Base-by-base conservation (phyloP, 1,140 invertebrate genomes). In the Lordiphosa stackelbergi region DNA sequence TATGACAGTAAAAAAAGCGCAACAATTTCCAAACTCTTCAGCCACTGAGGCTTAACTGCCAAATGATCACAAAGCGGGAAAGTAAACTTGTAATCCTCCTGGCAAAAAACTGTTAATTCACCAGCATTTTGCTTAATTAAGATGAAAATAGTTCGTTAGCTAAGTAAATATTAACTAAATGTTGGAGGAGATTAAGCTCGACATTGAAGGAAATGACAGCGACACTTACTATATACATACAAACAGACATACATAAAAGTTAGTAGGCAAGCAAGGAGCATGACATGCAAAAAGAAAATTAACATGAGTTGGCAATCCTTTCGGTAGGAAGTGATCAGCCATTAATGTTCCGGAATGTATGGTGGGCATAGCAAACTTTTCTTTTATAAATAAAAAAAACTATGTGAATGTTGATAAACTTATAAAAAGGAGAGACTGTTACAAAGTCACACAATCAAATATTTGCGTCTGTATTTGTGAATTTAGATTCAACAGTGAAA, bases 131-230 rank as follows among this genome's bases (percentile, higher is more conserved):
- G 53, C 42, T 54, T 69, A 57, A 73, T 73, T 73, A 63, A 69
- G 53, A 41, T 60, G 46, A 52, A 65, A 58, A 52, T 65, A 66
- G 69, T 73, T 73, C 53, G 64, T 73, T 73, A 73, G 53, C 53
- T 53, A 34, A 49, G 70, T 64, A 69, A 68, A 69, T 69, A 71
- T 31, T 31, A 53, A 60, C 57, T 51, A 34, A 55, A 52, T 34
- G 43, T 46, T 46, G 40, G 22, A 24, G 34, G 28, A 41, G 31
- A 51, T 28, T 57, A 58, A 48, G 34, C 43, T 13, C 43, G 31
- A 46, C 43, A 34, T 46, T 34, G 9, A 12, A 12, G n/a, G 13
- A 46, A 46, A 46, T 46, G 43, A 46, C 43, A 46, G 11, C 43
- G 31, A 46, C 43, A 46, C 11, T 31, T 46, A 12, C 12, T n/a